Evolutionary conservation across 2,113 vertebrate species (phyloP), one percentile per base, ranked within the genome.

Genomic region (Ptychochromis oligacanthus): DNA sequence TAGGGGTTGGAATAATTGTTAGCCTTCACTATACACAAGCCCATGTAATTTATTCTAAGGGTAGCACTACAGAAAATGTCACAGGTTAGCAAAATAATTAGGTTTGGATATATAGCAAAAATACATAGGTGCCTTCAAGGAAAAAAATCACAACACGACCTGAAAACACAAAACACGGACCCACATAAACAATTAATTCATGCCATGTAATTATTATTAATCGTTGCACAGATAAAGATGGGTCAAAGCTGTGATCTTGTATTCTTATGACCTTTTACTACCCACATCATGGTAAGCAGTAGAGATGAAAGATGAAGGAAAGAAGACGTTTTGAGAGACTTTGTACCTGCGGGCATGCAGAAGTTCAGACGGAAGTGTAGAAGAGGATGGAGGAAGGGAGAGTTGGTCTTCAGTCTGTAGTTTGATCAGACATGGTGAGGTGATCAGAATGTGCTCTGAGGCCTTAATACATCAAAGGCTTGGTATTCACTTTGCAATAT

Each of bases 401-500:
- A 67, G 40, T 49, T 52, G 17, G 43, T 52, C 9, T 70, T 70
- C 64, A 49, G 18, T 70, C 40, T 70, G 65, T 3, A 5, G 43
- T 70, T 70, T 52, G 43, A 31, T 72, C 67, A 52, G 46, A 54
- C 17, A 20, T 31, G 17, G 46, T 52, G 67, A 34, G 46, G 67
- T 31, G 67, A 72, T 52, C 67, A 54, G 46, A 24, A 72, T 72
- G 43, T 72, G 11, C 67, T 31, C 46, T n/a, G 26, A 72, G 67
- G 67, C 26, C 46, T 72, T 72, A 31, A 72, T 31, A n/a, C 67
- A 72, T 54, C 67, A 72, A 72, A 72, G 67, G 26, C 67, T 72
- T 54, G 17, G 31, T 72, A 54, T 26, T 72, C 17, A 28, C 65
- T 52, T 52, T 72, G 46, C 52, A 54, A 31, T 72, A 72, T 72